Conservation (phyloP, 2,888 invertebrate species). For the Temnothorax ravouxi region DNA sequence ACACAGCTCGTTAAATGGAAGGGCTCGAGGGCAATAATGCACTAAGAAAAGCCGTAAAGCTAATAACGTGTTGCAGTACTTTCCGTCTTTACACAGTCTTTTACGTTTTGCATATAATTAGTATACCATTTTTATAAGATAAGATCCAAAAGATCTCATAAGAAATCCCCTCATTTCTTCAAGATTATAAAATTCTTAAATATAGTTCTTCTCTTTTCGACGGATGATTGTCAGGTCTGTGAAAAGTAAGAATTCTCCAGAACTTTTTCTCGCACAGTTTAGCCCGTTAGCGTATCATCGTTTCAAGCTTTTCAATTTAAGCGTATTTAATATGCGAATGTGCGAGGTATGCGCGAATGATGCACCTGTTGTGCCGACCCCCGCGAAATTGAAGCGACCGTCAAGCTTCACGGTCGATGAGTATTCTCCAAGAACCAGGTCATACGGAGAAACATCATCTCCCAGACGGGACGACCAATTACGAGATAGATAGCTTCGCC, state of each 20-base stretch:
- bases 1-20: slow-evolving; percentile 23
- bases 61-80: slow-evolving; percentile 20
- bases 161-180: not conserved
- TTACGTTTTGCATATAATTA: slow-evolving; percentile 30
- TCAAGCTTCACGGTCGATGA: slow-evolving; percentile 66
- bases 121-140: not conserved
- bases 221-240: not conserved
- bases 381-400: slow-evolving; percentile 36
- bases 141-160: not conserved
- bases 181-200: not conserved
- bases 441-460: slow-evolving; percentile 75
- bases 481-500: slow-evolving; percentile 65
- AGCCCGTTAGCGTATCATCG: not conserved
- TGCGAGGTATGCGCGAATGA: not conserved
- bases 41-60: not conserved
- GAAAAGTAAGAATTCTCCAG: not conserved
- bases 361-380: slow-evolving; percentile 23
- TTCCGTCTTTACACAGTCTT: not conserved
- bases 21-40: slow-evolving; percentile 17
- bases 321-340: not conserved
- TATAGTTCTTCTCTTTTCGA: not conserved
- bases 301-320: not conserved
- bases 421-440: slow-evolving; percentile 74
- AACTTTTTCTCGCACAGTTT: not conserved
- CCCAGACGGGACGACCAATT: slow-evolving; percentile 67